Evolutionary conservation across 2,113 vertebrate genomes (phyloP).

Genomic region (Clinocottus analis): DNA sequence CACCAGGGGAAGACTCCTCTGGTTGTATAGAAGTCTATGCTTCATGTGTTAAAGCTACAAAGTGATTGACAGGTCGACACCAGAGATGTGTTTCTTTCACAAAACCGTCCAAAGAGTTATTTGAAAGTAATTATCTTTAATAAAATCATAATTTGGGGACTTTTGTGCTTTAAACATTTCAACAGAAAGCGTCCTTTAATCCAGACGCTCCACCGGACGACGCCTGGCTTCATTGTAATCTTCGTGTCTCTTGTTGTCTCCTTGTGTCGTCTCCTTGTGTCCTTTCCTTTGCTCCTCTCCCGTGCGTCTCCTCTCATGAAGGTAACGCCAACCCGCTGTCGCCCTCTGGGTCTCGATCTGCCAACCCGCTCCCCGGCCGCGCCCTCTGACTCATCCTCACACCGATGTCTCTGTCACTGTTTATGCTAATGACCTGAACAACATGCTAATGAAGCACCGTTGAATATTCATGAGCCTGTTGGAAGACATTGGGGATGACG

Average conservation of each 20-base stretch:
- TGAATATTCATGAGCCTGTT: slow-evolving; percentile 57
- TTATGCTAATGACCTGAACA: slow-evolving; percentile 57
- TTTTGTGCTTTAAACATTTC: too few relatives aligned
- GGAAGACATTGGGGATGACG: slow-evolving; percentile 44
- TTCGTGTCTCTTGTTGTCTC: neutral
- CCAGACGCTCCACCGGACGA: neutral
- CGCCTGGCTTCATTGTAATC: neutral
- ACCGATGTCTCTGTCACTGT: slow-evolving; percentile 50
- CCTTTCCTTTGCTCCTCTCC: slow-evolving; percentile 25
- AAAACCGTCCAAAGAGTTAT: too few relatives aligned
- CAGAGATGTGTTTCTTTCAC: too few relatives aligned
- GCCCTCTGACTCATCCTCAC: slow-evolving; percentile 64
- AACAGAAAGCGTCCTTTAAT: neutral
- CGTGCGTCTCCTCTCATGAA: slow-evolving; percentile 11
- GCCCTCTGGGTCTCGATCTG: slow-evolving; percentile 24
- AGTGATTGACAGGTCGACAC: too few relatives aligned
- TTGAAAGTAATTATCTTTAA: too few relatives aligned
- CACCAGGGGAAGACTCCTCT: neutral
- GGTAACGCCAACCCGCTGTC: slow-evolving; percentile 54
- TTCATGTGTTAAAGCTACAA: too few relatives aligned
- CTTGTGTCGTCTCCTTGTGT: too few relatives aligned
- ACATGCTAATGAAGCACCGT: slow-evolving; percentile 51
- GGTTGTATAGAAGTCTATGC: neutral
- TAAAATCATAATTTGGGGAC: too few relatives aligned
- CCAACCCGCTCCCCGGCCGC: slow-evolving; percentile 11